phyloP scores from a whole-genome alignment of 2,888 invertebrate genomes.

The Steromphala cineraria region DNA sequence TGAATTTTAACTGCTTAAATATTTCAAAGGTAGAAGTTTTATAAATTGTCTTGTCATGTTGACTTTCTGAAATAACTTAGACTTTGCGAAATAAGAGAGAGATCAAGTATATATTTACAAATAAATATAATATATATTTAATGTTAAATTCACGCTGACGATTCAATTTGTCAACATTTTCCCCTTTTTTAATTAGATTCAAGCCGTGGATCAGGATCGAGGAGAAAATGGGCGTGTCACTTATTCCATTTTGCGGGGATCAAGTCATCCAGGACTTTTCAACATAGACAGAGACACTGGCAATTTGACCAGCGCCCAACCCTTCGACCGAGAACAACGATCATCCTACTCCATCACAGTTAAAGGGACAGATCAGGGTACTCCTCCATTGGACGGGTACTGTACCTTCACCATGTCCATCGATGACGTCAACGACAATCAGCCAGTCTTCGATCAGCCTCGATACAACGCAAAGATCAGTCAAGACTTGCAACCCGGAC shows the following conservation, averaged over 20 bases:
- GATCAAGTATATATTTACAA: too few species aligned
- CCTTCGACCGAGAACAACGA: conserved; percentile 87
- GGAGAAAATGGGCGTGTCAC: conserved; percentile 87
- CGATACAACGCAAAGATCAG: conserved; percentile 61
- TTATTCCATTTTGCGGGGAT: conserved; percentile 84
- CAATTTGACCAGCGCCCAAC: conserved; percentile 83
- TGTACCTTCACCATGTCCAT: conserved; percentile 86
- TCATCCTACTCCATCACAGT: conserved; percentile 81
- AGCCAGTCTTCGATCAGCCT: conserved; percentile 67
- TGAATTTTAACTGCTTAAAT: too few species aligned
- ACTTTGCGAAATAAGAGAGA: too few species aligned
- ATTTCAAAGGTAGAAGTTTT: too few species aligned
- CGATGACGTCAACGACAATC: conserved; percentile 69
- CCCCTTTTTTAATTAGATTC: conserved; percentile 79
- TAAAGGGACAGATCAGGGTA: conserved; percentile 99
- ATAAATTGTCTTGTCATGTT: too few species aligned
- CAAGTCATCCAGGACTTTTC: conserved; percentile 95
- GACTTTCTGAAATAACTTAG: too few species aligned
- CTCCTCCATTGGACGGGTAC: conserved; percentile 96
- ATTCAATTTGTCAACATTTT: too few species aligned
- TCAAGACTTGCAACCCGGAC: conserved; percentile 46
- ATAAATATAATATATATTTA: too few species aligned
- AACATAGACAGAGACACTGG: conserved; percentile 96
- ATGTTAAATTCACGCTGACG: too few species aligned
- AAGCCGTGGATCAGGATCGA: conserved; percentile 96